Evolutionary conservation across 2,797 vertebrate genomes (phyloP), one percentile per base, ranked within the genome.

Genomic region (Enteromius mattozi): DNA sequence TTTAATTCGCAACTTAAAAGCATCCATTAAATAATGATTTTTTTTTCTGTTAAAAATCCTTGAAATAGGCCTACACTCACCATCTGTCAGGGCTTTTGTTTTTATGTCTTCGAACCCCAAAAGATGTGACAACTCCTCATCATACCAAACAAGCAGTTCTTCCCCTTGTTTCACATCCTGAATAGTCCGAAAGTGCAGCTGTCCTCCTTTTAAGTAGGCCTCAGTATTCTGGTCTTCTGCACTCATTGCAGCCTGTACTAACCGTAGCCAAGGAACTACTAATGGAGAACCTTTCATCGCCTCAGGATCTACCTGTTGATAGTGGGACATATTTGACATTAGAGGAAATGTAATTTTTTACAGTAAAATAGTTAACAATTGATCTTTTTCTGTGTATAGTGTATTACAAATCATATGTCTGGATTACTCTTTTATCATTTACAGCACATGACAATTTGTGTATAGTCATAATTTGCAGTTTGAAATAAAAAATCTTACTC

Each of bases 81-180:
- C 96, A 81, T 93, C 92, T 49, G 89, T 87, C 5, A 89, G 81
- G 40, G 84, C 91, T 83, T 91, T 93, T 72, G 91, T 69, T 86
- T 89, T 94, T 84, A 95, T 92, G 84, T 97, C 95, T n/a, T 91
- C 93, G 87, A 97, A 96, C 59, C 96, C 95, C 88, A 97, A 89
- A 10, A 97, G 95, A 59, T 92, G 94, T 87, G 95, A 96, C 83
- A 97, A 94, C n/a, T 97, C 96, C 49, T 93, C 91, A 83, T 97
- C 95, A 74, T 97, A 98, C 96, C 97, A 97, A 76, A 98, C 96
- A 74, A 97, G 93, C 71, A 97, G 93, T 84, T 97, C 96, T 85
- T 97, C 96, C 5, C 96, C 96, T 89, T 93, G 94, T 21, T 69
- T 91, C 81, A 97, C 94, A 87, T 94, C 93, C 88, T 95, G 91